These are phyloP conservation scores for Polydrusus tereticollis DNA, from an alignment of 2,888 invertebrate genomes.

Conservation along the genomic window DNA sequence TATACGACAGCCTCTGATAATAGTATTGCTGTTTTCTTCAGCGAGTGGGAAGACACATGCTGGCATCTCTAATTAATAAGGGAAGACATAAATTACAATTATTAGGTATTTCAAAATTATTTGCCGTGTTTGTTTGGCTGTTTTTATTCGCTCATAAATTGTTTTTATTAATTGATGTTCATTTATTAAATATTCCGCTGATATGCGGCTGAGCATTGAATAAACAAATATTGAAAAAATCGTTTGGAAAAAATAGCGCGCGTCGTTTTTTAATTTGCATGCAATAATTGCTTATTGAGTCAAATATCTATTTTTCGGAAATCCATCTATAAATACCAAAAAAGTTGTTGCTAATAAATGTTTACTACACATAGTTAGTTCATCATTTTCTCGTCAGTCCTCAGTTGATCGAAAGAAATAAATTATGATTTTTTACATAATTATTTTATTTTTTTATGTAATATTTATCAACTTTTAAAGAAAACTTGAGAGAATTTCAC, in stretches of 20 bases:
- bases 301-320: neutral
- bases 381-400: too few species aligned
- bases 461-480: too few species aligned
- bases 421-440: too few species aligned
- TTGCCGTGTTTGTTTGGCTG: slow-evolving; percentile 12
- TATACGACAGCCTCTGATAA: slow-evolving; percentile 35
- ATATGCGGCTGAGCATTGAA: neutral
- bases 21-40: slow-evolving; percentile 35
- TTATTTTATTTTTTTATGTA: too few species aligned
- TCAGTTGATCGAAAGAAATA: too few species aligned
- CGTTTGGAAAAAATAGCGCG: neutral
- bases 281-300: neutral
- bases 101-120: slow-evolving; percentile 41
- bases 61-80: slow-evolving; percentile 50
- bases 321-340: neutral
- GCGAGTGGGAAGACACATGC: slow-evolving; percentile 43
- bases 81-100: slow-evolving; percentile 50
- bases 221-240: neutral
- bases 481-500: too few species aligned
- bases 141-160: neutral
- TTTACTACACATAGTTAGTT: too few species aligned
- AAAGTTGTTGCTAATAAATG: too few species aligned
- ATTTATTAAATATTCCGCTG: neutral
- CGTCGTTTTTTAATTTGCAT: neutral
- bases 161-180: slow-evolving; percentile 5